Conservation (phyloP, 2,113 vertebrate species). For the Collichthys lucidus region DNA sequence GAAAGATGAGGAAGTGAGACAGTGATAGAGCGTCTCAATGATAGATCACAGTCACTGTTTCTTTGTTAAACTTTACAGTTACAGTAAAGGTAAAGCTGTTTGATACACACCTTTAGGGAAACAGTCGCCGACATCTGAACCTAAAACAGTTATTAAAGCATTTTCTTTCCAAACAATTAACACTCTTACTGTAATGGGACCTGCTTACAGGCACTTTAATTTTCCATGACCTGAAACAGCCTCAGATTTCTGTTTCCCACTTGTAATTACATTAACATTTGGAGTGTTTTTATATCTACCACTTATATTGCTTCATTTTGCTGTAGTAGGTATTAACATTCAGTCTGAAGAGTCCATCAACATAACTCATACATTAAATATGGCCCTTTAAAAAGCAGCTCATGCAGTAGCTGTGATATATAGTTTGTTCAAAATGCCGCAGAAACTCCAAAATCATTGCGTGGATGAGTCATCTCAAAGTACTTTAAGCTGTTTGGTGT, state of each 20-base stretch:
- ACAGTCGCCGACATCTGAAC: neutral
- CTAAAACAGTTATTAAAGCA: neutral
- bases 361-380: neutral
- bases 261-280: neutral
- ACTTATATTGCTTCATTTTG: neutral
- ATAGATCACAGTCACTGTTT: constrained; percentile 14
- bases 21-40: constrained; percentile 9
- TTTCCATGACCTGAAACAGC: neutral
- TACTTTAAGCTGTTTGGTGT: neutral
- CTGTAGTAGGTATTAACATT: neutral
- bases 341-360: neutral
- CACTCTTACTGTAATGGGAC: neutral
- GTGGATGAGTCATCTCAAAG: neutral
- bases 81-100: neutral
- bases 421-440: neutral
- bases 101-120: constrained; percentile 5
- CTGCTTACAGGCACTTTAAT: neutral
- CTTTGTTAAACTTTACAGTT: neutral
- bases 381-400: neutral
- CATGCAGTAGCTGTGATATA: neutral
- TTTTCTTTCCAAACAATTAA: constrained; percentile 9
- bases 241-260: neutral
- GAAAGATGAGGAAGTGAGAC: constrained; percentile 19
- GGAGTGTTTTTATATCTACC: neutral
- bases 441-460: neutral